Base-by-base conservation (phyloP, 2,113 vertebrate genomes). In the Perca flavescens region DNA sequence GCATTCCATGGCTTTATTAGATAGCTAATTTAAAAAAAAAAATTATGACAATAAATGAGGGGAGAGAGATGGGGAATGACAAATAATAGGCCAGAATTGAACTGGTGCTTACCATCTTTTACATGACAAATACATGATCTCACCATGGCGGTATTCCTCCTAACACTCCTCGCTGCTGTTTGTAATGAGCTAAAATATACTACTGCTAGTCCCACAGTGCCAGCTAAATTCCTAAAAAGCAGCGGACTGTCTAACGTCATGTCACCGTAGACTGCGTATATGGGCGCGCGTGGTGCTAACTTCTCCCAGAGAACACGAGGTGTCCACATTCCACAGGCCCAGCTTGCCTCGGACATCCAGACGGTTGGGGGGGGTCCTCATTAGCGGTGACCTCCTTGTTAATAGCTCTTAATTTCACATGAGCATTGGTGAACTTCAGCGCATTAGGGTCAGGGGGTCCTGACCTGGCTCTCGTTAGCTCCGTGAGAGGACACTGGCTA, bases 371-470 rank as follows among this genome's bases (percentile, higher is more conserved):
- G 87, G 70, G 86, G 91, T 91, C 86, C 93, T 95, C 93, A 94
- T 95, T 94, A 94, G 92, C 74, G 54, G 53, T 63, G 90, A 90
- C 90, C 90, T 66, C 50, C 57, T 36, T 80, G 70, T 89, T 94
- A 93, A 94, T 91, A 82, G 89, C 83, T 85, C 88, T 91, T 93
- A 90, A 93, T 92, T 93, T 94, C 91, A 94, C 91, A 90, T 93
- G 87, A 93, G 90, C 69, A 56, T 60, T 60, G 65, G 82, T 34
- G 86, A 91, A 91, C 88, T 89, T 71, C 74, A 61, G 72, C 87
- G 76, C 84, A 9, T 2, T 17, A 50, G 58, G 92, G 79, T 91
- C 89, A 91, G 43, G 84, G 84, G 95, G 93, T 93, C 71, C 3
- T 8, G 78, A 77, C 83, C 85, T n/a, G 54, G 69, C 86, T 86